These are phyloP conservation scores for Temnothorax curvispinosus DNA, from an alignment of 1,140 invertebrate species.

Conservation along the genomic window DNA sequence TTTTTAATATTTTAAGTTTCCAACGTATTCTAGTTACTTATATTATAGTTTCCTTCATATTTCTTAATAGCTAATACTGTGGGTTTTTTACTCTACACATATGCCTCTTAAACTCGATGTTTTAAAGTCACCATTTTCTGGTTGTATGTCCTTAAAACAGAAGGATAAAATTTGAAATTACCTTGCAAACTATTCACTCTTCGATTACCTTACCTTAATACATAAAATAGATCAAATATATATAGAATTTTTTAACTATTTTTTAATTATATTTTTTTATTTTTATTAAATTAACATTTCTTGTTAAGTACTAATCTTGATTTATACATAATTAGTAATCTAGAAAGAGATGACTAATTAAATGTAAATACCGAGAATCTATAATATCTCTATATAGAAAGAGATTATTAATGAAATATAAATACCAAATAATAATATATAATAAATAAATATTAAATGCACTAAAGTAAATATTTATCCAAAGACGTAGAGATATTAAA, in stretches of 20 bases:
- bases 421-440: background rate
- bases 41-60: background rate
- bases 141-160: background rate
- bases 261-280: background rate
- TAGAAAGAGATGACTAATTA: too few relatives aligned
- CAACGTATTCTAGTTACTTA: background rate
- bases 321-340: too few relatives aligned
- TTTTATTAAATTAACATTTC: background rate
- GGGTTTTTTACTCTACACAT: background rate
- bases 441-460: background rate
- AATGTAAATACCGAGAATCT: too few relatives aligned
- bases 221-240: background rate
- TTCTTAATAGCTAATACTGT: background rate
- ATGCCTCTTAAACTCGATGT: background rate
- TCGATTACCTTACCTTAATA: background rate
- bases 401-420: background rate
- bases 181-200: too few relatives aligned
- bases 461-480: background rate
- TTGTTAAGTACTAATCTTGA: background rate
- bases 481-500: background rate
- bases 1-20: background rate
- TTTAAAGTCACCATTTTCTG: background rate
- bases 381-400: too few relatives aligned
- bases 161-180: background rate
- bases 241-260: too few relatives aligned